These are phyloP conservation scores for Melanostoma mellinum DNA, from an alignment of 2,888 invertebrate species.

Conservation along the genomic window DNA sequence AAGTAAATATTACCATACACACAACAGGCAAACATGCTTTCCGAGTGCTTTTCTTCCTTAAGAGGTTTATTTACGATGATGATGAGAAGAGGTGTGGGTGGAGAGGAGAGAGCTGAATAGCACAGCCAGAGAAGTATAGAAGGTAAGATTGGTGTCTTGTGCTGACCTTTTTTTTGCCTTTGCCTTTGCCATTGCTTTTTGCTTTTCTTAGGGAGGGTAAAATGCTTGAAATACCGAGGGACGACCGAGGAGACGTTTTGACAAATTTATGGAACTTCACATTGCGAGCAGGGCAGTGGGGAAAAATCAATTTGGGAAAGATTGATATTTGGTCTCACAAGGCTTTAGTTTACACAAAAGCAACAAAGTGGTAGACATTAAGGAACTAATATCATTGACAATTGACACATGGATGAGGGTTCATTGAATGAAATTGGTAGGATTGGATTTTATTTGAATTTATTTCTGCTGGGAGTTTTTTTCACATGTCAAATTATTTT, in stretches of 20 bases:
- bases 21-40: conserved; percentile 70
- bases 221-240: not conserved
- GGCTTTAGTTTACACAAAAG: conserved; percentile 28
- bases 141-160: conserved; percentile 55
- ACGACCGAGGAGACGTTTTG: conserved; percentile 35
- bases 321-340: conserved; percentile 27
- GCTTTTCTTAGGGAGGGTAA: conserved; percentile 25
- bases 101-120: not conserved
- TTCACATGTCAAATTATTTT: not conserved
- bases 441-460: conserved; percentile 29
- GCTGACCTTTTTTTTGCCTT: conserved; percentile 49
- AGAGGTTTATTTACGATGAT: conserved; percentile 70
- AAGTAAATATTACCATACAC: conserved; percentile 74
- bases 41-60: conserved; percentile 70
- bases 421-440: conserved; percentile 5
- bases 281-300: conserved; percentile 3
- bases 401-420: conserved; percentile 39
- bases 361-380: conserved; percentile 31
- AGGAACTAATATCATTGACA: conserved; percentile 42
- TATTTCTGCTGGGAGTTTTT: conserved; percentile 3
- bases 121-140: not conserved
- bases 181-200: conserved; percentile 13
- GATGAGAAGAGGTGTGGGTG: not conserved
- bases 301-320: conserved; percentile 52
- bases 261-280: conserved; percentile 63